Conservation (phyloP, 2,797 vertebrate species). For the Limnodromus scolopaceus region DNA sequence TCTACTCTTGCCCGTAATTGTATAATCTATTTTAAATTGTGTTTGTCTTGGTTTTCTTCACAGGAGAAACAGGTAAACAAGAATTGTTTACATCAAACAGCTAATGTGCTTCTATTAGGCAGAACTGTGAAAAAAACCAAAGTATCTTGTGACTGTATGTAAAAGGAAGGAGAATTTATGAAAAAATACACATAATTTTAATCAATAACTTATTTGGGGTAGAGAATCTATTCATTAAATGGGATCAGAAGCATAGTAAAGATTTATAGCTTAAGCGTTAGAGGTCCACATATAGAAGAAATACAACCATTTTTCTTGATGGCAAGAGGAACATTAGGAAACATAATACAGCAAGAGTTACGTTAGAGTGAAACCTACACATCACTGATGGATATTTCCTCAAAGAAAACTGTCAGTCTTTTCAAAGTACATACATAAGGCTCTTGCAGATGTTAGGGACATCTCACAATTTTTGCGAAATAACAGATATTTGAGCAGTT, state of each 20-base stretch:
- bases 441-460: neutral
- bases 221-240: neutral
- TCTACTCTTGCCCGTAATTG: neutral
- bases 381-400: neutral
- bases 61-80: slow-evolving; percentile 1
- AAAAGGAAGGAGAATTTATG: neutral
- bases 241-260: slow-evolving; percentile 17
- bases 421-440: neutral
- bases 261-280: slow-evolving; percentile 8
- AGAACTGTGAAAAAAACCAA: slow-evolving; percentile 20
- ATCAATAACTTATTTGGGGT: neutral
- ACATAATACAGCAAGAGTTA: neutral
- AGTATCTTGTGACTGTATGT: neutral
- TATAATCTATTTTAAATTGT: slow-evolving; percentile 39
- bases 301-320: slow-evolving; percentile 42
- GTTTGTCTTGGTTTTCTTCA: slow-evolving; percentile 17
- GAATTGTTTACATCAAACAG: slow-evolving; percentile 46
- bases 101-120: neutral
- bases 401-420: neutral
- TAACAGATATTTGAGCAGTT: neutral
- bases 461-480: neutral
- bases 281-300: slow-evolving; percentile 26
- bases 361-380: neutral
- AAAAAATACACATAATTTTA: neutral
- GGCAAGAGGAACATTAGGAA: slow-evolving; percentile 41